These are phyloP conservation scores for Cantharis rustica DNA, from an alignment of 2,888 invertebrate genomes.

Conservation along the genomic window DNA sequence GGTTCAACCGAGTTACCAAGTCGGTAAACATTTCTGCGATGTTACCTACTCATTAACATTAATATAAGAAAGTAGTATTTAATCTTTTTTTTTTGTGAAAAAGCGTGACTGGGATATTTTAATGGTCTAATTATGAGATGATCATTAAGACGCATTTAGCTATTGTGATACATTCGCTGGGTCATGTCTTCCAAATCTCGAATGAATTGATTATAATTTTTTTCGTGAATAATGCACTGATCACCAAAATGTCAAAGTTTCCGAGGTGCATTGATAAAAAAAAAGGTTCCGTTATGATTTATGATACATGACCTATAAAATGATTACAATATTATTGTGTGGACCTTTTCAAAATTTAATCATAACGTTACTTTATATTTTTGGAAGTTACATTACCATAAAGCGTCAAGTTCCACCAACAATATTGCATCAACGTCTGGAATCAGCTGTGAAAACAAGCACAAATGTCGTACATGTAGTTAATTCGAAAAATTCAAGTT, in stretches of 20 bases:
- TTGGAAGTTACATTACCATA: neutral
- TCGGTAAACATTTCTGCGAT: neutral
- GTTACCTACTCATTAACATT: neutral
- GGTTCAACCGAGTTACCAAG: neutral
- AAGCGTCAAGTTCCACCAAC: neutral
- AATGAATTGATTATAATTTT: neutral
- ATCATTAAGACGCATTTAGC: neutral
- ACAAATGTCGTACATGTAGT: neutral
- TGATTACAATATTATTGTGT: neutral
- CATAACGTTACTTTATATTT: neutral
- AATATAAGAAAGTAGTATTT: neutral
- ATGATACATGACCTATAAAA: neutral
- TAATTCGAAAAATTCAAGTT: neutral
- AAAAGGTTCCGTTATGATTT: neutral
- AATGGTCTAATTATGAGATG: neutral
- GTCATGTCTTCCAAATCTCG: neutral
- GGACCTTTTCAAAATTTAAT: neutral
- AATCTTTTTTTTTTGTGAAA: neutral
- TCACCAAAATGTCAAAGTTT: neutral
- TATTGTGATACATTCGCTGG: neutral
- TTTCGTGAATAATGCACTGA: neutral
- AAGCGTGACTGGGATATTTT: neutral
- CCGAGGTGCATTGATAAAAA: neutral
- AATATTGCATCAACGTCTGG: neutral
- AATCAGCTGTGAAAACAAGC: neutral